These are phyloP conservation scores for Brachyalestes nurse DNA, from an alignment of 2,797 vertebrate species.

Conservation along the genomic window DNA sequence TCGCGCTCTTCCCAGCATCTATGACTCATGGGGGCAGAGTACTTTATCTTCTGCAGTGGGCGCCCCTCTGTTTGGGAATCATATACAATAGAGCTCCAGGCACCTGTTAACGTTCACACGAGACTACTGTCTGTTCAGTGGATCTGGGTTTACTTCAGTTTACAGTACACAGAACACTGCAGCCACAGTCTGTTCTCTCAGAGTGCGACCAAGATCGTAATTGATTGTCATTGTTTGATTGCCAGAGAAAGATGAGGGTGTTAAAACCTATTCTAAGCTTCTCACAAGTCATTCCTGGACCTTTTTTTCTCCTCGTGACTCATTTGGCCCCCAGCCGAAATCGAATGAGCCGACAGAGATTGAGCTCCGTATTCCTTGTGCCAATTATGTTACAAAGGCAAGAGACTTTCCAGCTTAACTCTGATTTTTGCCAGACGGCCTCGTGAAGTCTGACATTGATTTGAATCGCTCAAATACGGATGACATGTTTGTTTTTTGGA, in stretches of 20 bases:
- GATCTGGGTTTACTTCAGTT: background rate
- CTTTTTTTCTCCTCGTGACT: slow-evolving; percentile 48
- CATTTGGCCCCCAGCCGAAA: slow-evolving; percentile 45
- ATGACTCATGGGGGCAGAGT: slow-evolving; percentile 56
- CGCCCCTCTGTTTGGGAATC: slow-evolving; percentile 43
- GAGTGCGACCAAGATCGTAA: background rate
- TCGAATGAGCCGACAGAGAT: slow-evolving; percentile 12
- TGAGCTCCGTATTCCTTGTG: slow-evolving; percentile 31
- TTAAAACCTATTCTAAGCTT: slow-evolving; percentile 33
- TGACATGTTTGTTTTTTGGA: slow-evolving; percentile 48
- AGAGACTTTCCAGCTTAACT: slow-evolving; percentile 6
- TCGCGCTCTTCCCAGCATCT: slow-evolving; percentile 58
- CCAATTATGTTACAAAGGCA: slow-evolving; percentile 35
- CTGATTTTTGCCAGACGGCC: slow-evolving; percentile 16
- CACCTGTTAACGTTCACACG: slow-evolving; percentile 31
- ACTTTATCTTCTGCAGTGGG: slow-evolving; percentile 54
- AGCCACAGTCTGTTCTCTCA: slow-evolving; percentile 11
- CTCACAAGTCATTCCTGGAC: slow-evolving; percentile 30
- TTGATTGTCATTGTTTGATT: slow-evolving; percentile 15
- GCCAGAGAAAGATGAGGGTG: slow-evolving; percentile 6
- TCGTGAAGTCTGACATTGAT: slow-evolving; percentile 46
- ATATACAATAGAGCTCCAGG: slow-evolving; percentile 36
- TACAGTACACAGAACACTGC: slow-evolving; percentile 2
- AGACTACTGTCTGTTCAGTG: background rate
- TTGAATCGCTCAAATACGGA: slow-evolving; percentile 18